Conservation (phyloP, 2,888 invertebrate species). For the Apeira syringaria region DNA sequence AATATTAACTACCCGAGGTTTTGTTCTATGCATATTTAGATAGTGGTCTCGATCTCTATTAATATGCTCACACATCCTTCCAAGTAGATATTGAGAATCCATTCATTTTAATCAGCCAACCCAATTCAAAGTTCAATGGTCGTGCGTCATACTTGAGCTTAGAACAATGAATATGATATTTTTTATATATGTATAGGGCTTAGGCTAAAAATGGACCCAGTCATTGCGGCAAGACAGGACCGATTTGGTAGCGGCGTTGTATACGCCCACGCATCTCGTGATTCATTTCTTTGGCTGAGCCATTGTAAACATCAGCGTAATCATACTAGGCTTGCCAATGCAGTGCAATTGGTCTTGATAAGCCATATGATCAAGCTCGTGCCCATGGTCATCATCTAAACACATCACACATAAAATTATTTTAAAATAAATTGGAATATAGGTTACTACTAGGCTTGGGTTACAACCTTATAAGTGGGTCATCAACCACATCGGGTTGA, state of each 20-base stretch:
- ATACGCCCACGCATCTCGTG: slow-evolving; percentile 69
- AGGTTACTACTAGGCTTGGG: too few species aligned
- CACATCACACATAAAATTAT: too few species aligned
- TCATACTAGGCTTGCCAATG: slow-evolving; percentile 49
- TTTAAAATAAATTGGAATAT: too few species aligned
- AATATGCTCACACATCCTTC: background rate
- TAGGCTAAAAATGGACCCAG: slow-evolving; percentile 56
- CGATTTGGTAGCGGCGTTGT: slow-evolving; percentile 60
- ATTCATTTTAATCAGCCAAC: slow-evolving; percentile 8
- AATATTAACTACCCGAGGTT: too few species aligned
- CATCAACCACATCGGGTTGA: too few species aligned
- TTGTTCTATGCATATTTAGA: too few species aligned
- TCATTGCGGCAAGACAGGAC: slow-evolving; percentile 58
- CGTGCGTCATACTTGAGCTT: slow-evolving; percentile 13
- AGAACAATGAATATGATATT: slow-evolving; percentile 32
- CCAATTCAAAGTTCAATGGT: slow-evolving; percentile 5
- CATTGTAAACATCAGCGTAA: slow-evolving; percentile 75
- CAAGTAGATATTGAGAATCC: background rate
- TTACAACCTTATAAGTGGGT: too few species aligned
- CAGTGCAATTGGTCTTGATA: slow-evolving; percentile 41
- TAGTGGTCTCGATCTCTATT: too few species aligned
- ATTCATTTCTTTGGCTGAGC: slow-evolving; percentile 71
- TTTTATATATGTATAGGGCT: slow-evolving; percentile 48
- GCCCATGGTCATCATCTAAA: too few species aligned
- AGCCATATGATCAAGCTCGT: background rate